Evolutionary conservation across 2,113 vertebrate genomes (phyloP).

Genomic region (Myrmophylax atrothorax): DNA sequence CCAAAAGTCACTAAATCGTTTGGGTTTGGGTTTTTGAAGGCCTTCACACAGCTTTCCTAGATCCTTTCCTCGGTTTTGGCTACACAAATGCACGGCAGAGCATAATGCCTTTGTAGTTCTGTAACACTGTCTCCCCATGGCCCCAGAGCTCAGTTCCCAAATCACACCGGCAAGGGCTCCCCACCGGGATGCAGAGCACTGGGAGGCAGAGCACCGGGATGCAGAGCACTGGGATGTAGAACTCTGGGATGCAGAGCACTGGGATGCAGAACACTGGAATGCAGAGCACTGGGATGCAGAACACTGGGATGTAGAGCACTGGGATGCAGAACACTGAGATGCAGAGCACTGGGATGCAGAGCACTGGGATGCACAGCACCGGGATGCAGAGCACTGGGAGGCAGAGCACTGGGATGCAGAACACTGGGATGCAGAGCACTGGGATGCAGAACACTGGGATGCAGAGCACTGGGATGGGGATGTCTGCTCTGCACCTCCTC

Average conservation of each 20-base stretch:
- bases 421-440: no score
- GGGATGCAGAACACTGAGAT: not conserved
- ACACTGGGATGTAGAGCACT: not conserved
- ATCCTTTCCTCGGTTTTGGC: not conserved
- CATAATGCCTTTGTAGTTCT: not conserved
- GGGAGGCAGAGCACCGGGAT: not conserved
- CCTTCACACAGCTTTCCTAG: not conserved
- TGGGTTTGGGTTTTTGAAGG: not conserved
- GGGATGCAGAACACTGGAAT: no score
- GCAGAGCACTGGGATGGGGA: not conserved
- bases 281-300: not conserved
- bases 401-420: not conserved
- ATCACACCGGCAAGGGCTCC: not conserved
- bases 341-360: not conserved
- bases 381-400: not conserved
- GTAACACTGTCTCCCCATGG: not conserved
- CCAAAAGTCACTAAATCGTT: not conserved
- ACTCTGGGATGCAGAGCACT: no score
- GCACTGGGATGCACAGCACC: not conserved
- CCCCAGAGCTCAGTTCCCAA: not conserved
- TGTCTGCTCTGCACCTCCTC: not conserved
- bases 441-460: not conserved
- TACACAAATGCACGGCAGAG: accelerated
- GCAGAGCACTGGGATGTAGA: not conserved
- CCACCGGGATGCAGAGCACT: not conserved